Percentiles rank a stretch among this genome's conserved stretches.
phyloP scores from a whole-genome alignment of 2,113 vertebrate species.

The Semnornis frantzii region DNA sequence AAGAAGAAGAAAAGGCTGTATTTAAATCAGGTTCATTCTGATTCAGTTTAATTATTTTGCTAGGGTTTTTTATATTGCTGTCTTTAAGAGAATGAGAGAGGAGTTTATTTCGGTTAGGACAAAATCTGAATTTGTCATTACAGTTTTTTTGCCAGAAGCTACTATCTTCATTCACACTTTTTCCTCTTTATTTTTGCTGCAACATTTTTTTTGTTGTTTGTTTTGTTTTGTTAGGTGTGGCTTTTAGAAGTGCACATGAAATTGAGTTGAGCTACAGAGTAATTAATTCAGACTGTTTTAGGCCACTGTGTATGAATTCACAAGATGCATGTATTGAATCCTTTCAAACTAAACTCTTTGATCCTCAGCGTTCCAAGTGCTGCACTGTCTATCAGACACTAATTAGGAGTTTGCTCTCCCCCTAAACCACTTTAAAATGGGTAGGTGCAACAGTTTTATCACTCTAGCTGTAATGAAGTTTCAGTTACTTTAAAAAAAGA shows the following conservation, averaged over 20 bases:
- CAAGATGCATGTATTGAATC: background rate
- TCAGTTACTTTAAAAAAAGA: background rate
- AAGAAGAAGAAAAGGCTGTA: background rate
- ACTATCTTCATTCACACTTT: background rate
- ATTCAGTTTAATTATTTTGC: background rate
- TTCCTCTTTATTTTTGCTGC: background rate
- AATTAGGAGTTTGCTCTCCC: background rate
- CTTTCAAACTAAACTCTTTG: background rate
- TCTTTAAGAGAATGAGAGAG: background rate
- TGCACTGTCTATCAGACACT: background rate
- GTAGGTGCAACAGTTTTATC: background rate
- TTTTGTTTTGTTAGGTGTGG: background rate
- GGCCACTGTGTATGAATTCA: background rate
- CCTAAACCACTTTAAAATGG: background rate
- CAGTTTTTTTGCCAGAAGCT: background rate
- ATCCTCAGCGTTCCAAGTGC: background rate
- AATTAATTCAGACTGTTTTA: conserved; percentile 23
- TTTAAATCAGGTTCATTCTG: background rate
- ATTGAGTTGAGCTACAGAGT: background rate
- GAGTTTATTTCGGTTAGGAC: background rate
- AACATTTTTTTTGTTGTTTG: background rate
- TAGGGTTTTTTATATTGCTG: background rate
- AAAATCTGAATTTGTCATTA: background rate
- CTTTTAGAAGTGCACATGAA: background rate
- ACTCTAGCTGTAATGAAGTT: background rate